Evolutionary conservation across 2,888 invertebrate species (phyloP), one percentile per base, ranked within the genome.

Genomic region (Harmothoe impar): DNA sequence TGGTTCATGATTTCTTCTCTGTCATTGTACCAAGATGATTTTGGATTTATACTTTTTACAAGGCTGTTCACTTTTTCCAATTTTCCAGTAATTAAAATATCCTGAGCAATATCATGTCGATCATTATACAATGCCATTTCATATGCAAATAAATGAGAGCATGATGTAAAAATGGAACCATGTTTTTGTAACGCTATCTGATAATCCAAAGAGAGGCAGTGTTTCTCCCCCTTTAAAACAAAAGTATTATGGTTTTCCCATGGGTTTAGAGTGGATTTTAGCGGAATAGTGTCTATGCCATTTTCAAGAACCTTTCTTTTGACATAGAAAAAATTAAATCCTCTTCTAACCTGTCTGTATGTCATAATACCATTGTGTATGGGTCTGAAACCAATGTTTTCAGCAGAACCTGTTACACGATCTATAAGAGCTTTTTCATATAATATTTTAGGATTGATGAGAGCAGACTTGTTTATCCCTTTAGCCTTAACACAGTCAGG

Each of bases 321-420:
- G 15, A 68, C 68, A 68, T 68, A 68, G 20, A 68, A 23, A n/a
- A 20, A 68, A 68, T n/a, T n/a, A n/a, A 15, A 68, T 5, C 15
- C n/a, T 68, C n/a, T 15, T n/a, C n/a, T 68, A n/a, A 7, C n/a
- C n/a, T 68, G 68, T 7, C n/a, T n/a, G n/a, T 68, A 68, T 5
- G 68, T 68, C 68, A 68, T 68, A n/a, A 68, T n/a, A 68, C 17
- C n/a, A n/a, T 68, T 68, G n/a, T 68, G 12, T 5, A 68, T 68
- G n/a, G 68, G 17, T 68, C 68, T 68, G n/a, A 81, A 81, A 17
- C 81, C 81, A 33, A 35, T 81, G n/a, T 81, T 81, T 29, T 12
- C 31, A 29, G 35, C 81, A 17, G 81, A 29, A 3, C 43, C 81
- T 17, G 81, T 3, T 35, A 29, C 29, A 5, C n/a, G 10, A 7